Percentiles rank a stretch among this genome's conserved stretches.
phyloP scores from a whole-genome alignment of 2,888 invertebrate species.

The Drosophila vallismaia region DNA sequence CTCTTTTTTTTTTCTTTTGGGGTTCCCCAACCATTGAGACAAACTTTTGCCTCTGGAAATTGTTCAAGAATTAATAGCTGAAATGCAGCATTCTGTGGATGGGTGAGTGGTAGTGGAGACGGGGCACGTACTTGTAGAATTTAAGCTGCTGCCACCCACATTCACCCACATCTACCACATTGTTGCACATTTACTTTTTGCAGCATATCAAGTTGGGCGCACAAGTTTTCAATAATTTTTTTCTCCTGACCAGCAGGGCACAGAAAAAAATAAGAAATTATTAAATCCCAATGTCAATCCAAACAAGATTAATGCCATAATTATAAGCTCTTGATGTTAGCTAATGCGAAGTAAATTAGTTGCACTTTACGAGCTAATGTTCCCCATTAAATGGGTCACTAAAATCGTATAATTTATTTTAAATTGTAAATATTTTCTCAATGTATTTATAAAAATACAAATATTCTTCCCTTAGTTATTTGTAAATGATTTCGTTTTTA shows the following conservation, averaged over 20 bases:
- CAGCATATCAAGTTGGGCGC: slow-evolving; percentile 68
- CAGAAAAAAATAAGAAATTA: background rate
- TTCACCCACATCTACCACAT: slow-evolving; percentile 37
- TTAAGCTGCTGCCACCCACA: slow-evolving; percentile 31
- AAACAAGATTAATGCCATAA: background rate
- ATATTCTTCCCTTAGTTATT: slow-evolving; percentile 29
- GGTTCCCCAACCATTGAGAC: slow-evolving; percentile 42
- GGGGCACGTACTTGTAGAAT: slow-evolving; percentile 35
- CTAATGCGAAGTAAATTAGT: background rate
- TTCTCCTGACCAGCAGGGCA: background rate
- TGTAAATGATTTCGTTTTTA: slow-evolving; percentile 20
- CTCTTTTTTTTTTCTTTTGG: slow-evolving; percentile 3
- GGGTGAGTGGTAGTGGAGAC: slow-evolving; percentile 1
- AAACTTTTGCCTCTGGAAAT: slow-evolving; percentile 60
- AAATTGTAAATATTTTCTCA: too few species aligned
- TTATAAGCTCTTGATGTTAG: background rate
- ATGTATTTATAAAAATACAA: slow-evolving; percentile 3
- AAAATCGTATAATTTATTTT: too few species aligned
- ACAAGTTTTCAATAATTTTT: slow-evolving; percentile 48
- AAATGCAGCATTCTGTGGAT: slow-evolving; percentile 27
- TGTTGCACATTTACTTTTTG: slow-evolving; percentile 74
- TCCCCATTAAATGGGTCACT: background rate
- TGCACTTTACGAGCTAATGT: background rate
- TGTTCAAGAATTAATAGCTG: slow-evolving; percentile 46
- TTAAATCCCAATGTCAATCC: background rate